Evolutionary conservation across 2,888 invertebrate genomes (phyloP).

Genomic region (Apocheima hispidaria): DNA sequence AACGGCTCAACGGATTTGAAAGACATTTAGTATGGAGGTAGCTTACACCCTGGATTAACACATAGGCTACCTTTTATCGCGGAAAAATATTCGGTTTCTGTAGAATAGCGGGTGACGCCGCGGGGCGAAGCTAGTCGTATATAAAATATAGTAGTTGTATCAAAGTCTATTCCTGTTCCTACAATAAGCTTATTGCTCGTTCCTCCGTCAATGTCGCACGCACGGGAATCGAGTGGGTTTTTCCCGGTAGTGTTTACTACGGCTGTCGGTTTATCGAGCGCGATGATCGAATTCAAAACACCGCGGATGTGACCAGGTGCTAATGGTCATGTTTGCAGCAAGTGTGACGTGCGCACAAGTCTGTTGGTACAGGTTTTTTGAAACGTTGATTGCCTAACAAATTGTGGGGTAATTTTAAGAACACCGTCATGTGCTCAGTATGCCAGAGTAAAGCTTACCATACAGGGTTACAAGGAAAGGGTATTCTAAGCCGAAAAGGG

Average conservation of each 20-base stretch:
- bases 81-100: background rate
- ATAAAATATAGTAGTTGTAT: background rate
- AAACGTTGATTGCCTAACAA: slow-evolving; percentile 38
- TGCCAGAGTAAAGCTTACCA: slow-evolving; percentile 19
- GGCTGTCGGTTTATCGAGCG: slow-evolving; percentile 40
- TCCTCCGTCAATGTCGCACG: slow-evolving; percentile 33
- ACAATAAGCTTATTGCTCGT: slow-evolving; percentile 24
- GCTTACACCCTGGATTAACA: too few species aligned
- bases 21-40: too few species aligned
- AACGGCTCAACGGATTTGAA: too few species aligned
- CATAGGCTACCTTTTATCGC: too few species aligned
- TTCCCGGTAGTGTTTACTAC: slow-evolving; percentile 59
- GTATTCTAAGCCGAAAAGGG: too few species aligned
- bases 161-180: background rate
- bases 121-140: too few species aligned
- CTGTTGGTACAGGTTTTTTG: slow-evolving; percentile 42
- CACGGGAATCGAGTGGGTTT: slow-evolving; percentile 64
- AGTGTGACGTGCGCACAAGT: slow-evolving; percentile 34
- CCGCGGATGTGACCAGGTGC: slow-evolving; percentile 49
- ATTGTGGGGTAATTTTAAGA: slow-evolving; percentile 28
- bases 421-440: slow-evolving; percentile 22
- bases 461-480: too few species aligned
- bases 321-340: slow-evolving; percentile 52
- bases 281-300: slow-evolving; percentile 47
- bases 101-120: too few species aligned